Conservation (phyloP, 64 coral and sea anemone species). For the Pocillopora verrucosa region DNA sequence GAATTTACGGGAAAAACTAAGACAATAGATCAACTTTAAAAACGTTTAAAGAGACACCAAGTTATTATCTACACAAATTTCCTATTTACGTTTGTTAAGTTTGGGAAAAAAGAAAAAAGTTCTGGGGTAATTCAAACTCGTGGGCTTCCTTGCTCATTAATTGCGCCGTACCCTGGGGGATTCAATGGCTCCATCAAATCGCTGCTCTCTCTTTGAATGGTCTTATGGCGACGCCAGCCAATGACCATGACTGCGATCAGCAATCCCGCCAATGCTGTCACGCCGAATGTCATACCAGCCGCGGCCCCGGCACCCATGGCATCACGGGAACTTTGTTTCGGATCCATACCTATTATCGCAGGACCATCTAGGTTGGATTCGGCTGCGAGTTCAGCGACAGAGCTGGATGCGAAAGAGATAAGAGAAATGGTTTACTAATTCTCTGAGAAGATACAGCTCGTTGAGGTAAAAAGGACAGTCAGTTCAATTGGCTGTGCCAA, state of each 20-base stretch:
- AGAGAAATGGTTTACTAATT: neutral
- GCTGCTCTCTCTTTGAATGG: neutral
- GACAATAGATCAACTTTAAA: too few relatives aligned
- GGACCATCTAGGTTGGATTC: constrained; percentile 26
- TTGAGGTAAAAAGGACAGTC: neutral
- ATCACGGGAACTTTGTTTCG: neutral
- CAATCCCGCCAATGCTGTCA: constrained; percentile 52
- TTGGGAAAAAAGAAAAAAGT: too few relatives aligned
- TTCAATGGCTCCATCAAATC: neutral
- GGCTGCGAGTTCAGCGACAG: neutral
- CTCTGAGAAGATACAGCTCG: neutral
- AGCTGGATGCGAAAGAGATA: neutral
- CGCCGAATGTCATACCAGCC: constrained; percentile 76
- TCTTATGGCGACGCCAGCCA: constrained; percentile 33
- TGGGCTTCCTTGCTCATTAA: too few relatives aligned
- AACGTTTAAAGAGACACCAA: too few relatives aligned
- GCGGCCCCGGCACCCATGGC: constrained; percentile 58
- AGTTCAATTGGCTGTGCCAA: too few relatives aligned
- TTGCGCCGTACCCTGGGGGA: neutral
- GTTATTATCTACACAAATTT: too few relatives aligned
- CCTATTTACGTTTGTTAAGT: too few relatives aligned
- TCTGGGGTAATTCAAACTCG: too few relatives aligned
- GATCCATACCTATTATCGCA: constrained; percentile 25
- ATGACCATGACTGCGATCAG: constrained; percentile 50
- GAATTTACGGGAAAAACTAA: too few relatives aligned